These are phyloP conservation scores for Drosophila prolongata DNA, from an alignment of 2,888 invertebrate species.

Conservation along the genomic window DNA sequence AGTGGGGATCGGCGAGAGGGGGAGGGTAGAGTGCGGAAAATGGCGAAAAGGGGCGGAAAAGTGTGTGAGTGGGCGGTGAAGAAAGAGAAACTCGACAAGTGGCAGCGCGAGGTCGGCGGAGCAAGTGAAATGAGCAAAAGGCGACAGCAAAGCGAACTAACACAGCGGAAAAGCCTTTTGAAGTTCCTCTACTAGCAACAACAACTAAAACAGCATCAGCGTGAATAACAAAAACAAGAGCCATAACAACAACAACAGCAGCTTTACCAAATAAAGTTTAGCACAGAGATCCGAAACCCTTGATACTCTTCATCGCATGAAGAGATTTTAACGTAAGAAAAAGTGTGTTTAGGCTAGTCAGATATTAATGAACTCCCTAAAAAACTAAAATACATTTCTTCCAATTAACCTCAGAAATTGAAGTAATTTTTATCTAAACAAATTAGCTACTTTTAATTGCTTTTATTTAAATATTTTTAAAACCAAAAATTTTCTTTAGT, in stretches of 20 bases:
- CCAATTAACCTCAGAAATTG: too few relatives aligned
- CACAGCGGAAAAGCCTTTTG: conserved; percentile 69
- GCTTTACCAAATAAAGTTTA: conserved; percentile 4
- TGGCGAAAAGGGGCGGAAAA: not conserved
- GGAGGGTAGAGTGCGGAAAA: not conserved
- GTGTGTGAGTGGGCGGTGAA: not conserved
- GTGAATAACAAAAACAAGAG: conserved; percentile 39
- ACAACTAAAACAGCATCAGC: conserved; percentile 50
- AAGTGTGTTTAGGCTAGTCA: too few relatives aligned
- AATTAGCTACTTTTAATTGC: too few relatives aligned
- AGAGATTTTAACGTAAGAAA: too few relatives aligned
- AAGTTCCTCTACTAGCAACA: conserved; percentile 41
- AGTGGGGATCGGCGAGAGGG: not conserved
- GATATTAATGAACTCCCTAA: too few relatives aligned
- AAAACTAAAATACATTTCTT: too few relatives aligned
- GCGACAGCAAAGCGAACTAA: conserved; percentile 54
- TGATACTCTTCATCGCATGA: conserved; percentile 6
- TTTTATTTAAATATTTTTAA: too few relatives aligned
- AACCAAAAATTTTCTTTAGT: too few relatives aligned
- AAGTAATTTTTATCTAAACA: too few relatives aligned
- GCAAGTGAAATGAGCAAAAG: conserved; percentile 51
- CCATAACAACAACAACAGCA: conserved; percentile 11
- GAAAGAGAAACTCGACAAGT: conserved; percentile 43
- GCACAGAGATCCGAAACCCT: conserved; percentile 3
- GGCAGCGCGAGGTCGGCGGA: conserved; percentile 40